Evolutionary conservation across 1,140 invertebrate species (phyloP), one percentile per base, ranked within the genome.

Genomic region (Drosophila fuyamai): DNA sequence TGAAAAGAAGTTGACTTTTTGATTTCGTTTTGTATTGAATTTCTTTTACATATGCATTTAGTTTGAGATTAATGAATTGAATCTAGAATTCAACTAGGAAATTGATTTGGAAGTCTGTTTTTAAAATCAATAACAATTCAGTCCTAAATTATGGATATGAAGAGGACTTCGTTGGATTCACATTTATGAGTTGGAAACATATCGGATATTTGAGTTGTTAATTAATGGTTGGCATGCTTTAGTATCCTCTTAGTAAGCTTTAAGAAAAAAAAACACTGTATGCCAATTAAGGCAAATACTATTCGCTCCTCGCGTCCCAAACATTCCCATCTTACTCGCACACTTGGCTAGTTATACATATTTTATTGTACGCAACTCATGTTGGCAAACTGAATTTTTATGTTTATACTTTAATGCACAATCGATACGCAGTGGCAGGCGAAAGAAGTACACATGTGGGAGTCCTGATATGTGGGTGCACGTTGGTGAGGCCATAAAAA

Each of bases 101-200:
- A 35, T 51, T 48, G 8, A 35, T 18, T 35, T 10, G 5, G 48
- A 32, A 40, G 47, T 53, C 40, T 46, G 44, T 66, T 41, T 41
- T 43, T 67, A 44, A 63, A 67, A 60, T 73, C 66, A 71, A 57
- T 47, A 48, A 10, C 36, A 81, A 61, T 76, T 67, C 82, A 86
- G 82, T 86, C 83, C 79, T 70, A 82, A 63, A 40, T 48, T 67
- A 56, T 46, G 62, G 83, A 86, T 88, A 86, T 86, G 83, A 82
- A 76, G 48, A 62, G 55, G 58, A 68, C 58, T 57, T 43, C 23
- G 54, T 23, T 53, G 35, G 60, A 57, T 60, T 40, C 56, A 44
- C 16, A 43, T 38, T 32, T 41, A 73, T 27, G 73, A 36, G 32
- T 36, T 44, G 44, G 27, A 50, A 43, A 14, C 36, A 44, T 47